Conservation (phyloP, 2,113 vertebrate species). For the Cebus imitator region DNA sequence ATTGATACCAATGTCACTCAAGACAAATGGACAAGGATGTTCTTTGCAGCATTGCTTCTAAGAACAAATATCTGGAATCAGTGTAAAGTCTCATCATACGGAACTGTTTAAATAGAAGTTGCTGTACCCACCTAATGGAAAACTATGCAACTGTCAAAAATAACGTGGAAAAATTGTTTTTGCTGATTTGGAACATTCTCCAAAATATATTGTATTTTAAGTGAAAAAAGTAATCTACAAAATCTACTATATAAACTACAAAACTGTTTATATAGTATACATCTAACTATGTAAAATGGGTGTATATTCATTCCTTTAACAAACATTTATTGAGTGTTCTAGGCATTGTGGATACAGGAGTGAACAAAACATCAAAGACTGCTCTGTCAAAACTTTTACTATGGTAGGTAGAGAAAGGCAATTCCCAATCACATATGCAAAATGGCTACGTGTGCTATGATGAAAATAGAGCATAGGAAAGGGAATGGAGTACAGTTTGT, state of each 20-base stretch:
- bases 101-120: not conserved
- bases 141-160: not conserved
- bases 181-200: not conserved
- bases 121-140: not conserved
- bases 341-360: not conserved
- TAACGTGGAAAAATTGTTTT: not conserved
- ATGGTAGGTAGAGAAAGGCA: not conserved
- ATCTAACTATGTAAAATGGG: not conserved
- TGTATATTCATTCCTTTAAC: not conserved
- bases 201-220: not conserved
- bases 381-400: not conserved
- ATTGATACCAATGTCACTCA: not conserved
- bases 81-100: not conserved
- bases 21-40: not conserved
- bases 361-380: not conserved
- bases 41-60: not conserved
- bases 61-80: not conserved
- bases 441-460: not conserved
- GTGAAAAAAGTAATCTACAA: not conserved
- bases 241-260: not conserved
- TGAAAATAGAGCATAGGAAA: not conserved
- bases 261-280: not conserved
- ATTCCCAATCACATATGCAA: not conserved
- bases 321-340: not conserved
- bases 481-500: not conserved